Base-by-base conservation (phyloP, 2,888 invertebrate genomes). In the Calameuta filiformis region DNA sequence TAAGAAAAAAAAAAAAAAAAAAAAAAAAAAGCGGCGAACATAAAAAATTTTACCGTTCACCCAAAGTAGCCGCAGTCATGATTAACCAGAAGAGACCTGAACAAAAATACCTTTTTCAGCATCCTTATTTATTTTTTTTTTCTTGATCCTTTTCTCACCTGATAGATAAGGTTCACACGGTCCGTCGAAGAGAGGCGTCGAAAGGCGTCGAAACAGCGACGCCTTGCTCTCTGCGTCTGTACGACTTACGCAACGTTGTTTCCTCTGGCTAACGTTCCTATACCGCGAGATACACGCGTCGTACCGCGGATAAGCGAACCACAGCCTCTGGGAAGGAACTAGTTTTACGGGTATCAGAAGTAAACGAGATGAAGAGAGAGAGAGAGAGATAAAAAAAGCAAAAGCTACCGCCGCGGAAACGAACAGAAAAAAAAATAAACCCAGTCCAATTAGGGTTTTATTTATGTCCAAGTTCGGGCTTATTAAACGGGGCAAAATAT, bases 401-500 rank as follows among this genome's bases (percentile, higher is more conserved):
- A 56, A 56, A 77, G 73, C 37, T 1, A 12, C 30, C 40, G 74
- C 31, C 31, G 35, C 30, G 74, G 30, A 77, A 76, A 76, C 79
- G 73, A 73, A 68, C 75, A 83, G 82, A 81, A 85, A 86, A 80
- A 84, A 80, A 84, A 87, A 86, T 86, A 86, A 83, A 81, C 74
- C 74, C 78, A 82, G 81, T 76, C 85, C 86, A 86, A 86, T 86
- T 86, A 86, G 81, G 87, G 79, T 81, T 85, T 86, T 85, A 85
- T 87, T 87, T 87, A 87, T 85, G 83, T 79, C 79, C 73, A 81
- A 78, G 79, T 77, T 78, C 23, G 56, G 80, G 81, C 81, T 82
- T 84, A 84, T 86, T 87, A 87, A 86, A 85, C 82, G 85, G 80
- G 83, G 81, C 82, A 83, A 87, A 86, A 87, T 85, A 86, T 83